Base-by-base conservation (phyloP, 2,888 invertebrate genomes). In the Oscheius sp. region DNA sequence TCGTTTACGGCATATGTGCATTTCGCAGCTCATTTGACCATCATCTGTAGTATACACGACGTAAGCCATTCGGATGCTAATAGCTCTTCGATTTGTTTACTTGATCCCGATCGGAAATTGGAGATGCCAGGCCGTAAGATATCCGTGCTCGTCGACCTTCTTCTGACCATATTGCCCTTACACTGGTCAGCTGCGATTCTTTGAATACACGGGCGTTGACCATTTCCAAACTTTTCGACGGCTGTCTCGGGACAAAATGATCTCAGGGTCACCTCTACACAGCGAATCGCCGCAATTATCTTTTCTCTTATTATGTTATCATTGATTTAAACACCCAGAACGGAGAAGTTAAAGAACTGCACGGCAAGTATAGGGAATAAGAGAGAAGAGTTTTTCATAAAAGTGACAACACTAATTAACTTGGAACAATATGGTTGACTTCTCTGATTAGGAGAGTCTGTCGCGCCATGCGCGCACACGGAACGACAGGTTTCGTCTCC, bases 181-280 rank as follows among this genome's bases (percentile, higher is more conserved):
- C 68, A 68, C 68, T 35, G 68, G n/a, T 48, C 33, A 35, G 29
- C 42, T 55, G 42, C 65, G 3, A 21, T 21, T 21, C 21, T 21
- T 13, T 51, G 29, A 4, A n/a, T 35, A 37, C 42, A 55, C 55
- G 48, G 63, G 63, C 50, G 63, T 63, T 63, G 63, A 48, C 50
- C 48, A 33, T 58, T 63, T 50, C 63, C 29, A 63, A 42, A 47
- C 50, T 63, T 63, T 68, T 53, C 53, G 68, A 42, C 53, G 33
- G 53, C 42, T 42, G 68, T 68, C 68, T 68, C 68, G 68, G 42
- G 42, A 35, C 42, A 53, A 68, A 68, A 68, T 68, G 68, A 68
- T 68, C 68, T 68, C 68, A 68, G 68, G 68, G 68, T 68, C 68
- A 68, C 55, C 55, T 68, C 68, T 68, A 53, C 68, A 53, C 68